Evolutionary conservation across 2,797 vertebrate genomes (phyloP).

Genomic region (Selene dorsalis): DNA sequence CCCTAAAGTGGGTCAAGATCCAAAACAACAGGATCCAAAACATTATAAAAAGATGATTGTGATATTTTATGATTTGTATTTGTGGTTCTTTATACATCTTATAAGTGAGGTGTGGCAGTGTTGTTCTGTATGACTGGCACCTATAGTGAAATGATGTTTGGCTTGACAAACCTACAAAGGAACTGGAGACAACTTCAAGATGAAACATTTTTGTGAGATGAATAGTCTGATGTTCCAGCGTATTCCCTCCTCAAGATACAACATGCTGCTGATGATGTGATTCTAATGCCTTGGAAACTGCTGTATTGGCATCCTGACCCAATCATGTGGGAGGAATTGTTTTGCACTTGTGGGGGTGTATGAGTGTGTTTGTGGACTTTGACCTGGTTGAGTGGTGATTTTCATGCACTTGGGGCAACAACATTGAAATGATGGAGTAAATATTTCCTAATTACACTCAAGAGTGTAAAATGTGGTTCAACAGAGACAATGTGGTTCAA

Average conservation of each 20-base stretch:
- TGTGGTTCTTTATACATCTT: not conserved
- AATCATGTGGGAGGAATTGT: constrained; percentile 12
- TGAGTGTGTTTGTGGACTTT: constrained; percentile 15
- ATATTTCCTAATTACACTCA: not conserved
- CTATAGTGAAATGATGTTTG: not conserved
- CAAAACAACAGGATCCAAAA: not conserved
- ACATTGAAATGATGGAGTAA: not conserved
- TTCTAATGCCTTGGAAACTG: not conserved
- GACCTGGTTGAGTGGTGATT: constrained; percentile 19
- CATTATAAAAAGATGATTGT: not conserved
- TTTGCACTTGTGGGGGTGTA: not conserved
- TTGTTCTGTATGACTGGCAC: not conserved
- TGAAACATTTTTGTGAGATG: not conserved
- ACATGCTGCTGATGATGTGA: constrained; percentile 38
- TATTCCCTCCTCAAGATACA: constrained; percentile 40
- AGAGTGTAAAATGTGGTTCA: constrained; percentile 1
- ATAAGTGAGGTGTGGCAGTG: not conserved
- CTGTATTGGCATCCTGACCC: constrained; percentile 36
- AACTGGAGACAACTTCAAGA: not conserved
- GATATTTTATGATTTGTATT: not conserved
- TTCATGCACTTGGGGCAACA: constrained; percentile 16
- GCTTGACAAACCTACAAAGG: not conserved
- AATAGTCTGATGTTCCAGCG: constrained; percentile 18
- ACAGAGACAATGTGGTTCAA: not conserved
- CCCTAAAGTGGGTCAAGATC: not conserved